Evolutionary conservation across 2,113 vertebrate genomes (phyloP).

Genomic region (Paralichthys olivaceus): DNA sequence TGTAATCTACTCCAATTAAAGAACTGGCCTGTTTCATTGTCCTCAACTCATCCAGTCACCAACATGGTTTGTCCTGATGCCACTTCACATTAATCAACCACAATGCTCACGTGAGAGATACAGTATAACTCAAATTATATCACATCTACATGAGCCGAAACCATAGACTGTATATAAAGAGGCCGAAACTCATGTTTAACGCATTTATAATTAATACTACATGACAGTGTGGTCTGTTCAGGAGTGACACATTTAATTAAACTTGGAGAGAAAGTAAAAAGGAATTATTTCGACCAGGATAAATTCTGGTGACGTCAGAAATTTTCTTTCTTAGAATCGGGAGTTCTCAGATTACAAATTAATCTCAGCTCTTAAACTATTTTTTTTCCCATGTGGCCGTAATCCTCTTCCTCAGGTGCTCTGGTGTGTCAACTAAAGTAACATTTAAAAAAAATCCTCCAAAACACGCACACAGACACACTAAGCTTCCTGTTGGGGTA

Average conservation of each 20-base stretch:
- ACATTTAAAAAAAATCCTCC: not conserved
- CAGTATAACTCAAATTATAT: not conserved
- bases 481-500: not conserved
- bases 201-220: not conserved
- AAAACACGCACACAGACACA: not conserved
- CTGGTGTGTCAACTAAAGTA: not conserved
- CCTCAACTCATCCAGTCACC: not conserved
- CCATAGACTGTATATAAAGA: too few relatives aligned
- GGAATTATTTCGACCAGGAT: not conserved
- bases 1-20: not conserved
- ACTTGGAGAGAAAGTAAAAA: not conserved
- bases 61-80: not conserved
- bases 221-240: not conserved
- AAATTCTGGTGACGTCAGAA: not conserved
- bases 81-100: not conserved
- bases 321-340: not conserved
- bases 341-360: constrained; percentile 5
- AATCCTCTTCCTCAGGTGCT: constrained; percentile 7
- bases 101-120: not conserved
- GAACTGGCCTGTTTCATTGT: not conserved
- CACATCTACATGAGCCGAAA: too few relatives aligned
- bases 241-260: not conserved
- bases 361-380: not conserved
- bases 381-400: not conserved
- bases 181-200: too few relatives aligned